phyloP scores from a whole-genome alignment of 2,113 vertebrate genomes.

The Clarias magur region DNA sequence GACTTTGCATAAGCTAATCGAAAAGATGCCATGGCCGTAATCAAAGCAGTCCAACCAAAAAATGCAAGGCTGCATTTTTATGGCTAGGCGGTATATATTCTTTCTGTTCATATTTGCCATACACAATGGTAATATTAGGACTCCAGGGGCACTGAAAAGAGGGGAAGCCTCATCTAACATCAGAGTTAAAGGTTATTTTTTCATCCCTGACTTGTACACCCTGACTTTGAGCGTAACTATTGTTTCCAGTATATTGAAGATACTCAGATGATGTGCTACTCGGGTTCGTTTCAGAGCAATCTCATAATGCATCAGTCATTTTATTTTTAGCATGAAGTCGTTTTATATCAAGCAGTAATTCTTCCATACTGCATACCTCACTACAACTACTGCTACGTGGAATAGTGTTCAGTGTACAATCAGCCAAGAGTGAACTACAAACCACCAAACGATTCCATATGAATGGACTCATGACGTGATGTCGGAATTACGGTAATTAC shows the following conservation, averaged over 20 bases:
- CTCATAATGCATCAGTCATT: not conserved
- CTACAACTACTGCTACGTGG: not conserved
- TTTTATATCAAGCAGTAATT: not conserved
- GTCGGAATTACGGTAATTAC: constrained; percentile 18
- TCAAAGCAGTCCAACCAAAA: too few species aligned
- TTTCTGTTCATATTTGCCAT: too few species aligned
- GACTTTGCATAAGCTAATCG: too few species aligned
- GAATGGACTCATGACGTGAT: constrained; percentile 8
- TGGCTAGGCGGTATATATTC: too few species aligned
- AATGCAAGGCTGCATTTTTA: too few species aligned
- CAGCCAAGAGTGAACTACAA: not conserved
- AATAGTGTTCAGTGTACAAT: not conserved
- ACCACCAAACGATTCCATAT: constrained; percentile 30
- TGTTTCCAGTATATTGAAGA: not conserved
- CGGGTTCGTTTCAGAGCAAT: not conserved
- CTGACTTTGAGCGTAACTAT: too few species aligned
- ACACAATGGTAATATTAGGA: too few species aligned
- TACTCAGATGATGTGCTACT: not conserved
- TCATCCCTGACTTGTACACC: too few species aligned
- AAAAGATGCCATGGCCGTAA: too few species aligned
- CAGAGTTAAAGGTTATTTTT: too few species aligned
- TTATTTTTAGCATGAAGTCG: not conserved
- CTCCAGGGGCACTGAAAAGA: too few species aligned
- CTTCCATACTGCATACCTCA: not conserved
- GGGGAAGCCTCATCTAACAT: too few species aligned